Conservation (phyloP, 2,113 vertebrate species). For the Scartelaos histophorus region DNA sequence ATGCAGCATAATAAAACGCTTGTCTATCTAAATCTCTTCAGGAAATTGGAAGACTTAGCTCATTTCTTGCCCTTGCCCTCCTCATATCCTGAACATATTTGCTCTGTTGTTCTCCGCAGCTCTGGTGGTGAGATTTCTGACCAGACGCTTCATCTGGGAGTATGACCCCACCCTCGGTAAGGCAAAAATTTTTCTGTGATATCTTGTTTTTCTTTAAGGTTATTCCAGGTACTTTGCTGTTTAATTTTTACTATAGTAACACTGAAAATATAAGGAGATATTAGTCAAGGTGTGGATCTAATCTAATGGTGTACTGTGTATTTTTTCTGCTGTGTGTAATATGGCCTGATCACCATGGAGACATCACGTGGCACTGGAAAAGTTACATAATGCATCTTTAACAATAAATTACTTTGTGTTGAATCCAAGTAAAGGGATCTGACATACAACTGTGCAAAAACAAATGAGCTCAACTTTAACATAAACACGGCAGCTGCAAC, state of each 20-base stretch:
- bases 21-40: neutral
- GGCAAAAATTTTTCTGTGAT: conserved; percentile 45
- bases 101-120: conserved; percentile 72
- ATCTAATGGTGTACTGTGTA: neutral
- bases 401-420: neutral
- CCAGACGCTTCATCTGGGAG: conserved; percentile 98
- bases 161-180: conserved; percentile 95
- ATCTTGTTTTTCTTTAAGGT: neutral
- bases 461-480: neutral
- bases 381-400: too few relatives aligned
- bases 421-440: neutral
- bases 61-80: neutral
- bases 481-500: neutral
- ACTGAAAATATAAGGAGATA: neutral
- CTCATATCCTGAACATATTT: conserved; percentile 22
- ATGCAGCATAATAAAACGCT: neutral
- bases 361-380: too few relatives aligned
- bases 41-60: neutral
- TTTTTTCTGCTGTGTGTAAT: too few relatives aligned
- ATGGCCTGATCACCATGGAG: too few relatives aligned
- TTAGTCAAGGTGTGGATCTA: neutral
- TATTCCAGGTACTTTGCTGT: neutral
- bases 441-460: too few relatives aligned
- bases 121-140: conserved; percentile 95
- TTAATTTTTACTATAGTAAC: neutral